Evolutionary conservation across 2,113 vertebrate genomes (phyloP).

Genomic region (Atherinomorus stipes): DNA sequence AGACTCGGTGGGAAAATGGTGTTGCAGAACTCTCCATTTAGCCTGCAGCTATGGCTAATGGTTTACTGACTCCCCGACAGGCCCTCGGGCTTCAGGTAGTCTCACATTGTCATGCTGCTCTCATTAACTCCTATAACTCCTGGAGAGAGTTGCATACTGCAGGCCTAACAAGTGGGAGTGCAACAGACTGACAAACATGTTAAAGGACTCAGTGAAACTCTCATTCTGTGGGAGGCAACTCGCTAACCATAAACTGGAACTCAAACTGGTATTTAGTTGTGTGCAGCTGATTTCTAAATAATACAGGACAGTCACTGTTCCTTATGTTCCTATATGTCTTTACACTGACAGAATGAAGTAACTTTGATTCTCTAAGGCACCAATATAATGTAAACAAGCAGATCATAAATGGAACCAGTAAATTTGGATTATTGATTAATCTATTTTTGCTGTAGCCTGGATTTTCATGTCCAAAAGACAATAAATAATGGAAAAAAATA

Average conservation of each 20-base stretch:
- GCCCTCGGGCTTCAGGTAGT: slow-evolving; percentile 76
- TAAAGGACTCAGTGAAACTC: slow-evolving; percentile 19
- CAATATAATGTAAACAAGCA: not conserved
- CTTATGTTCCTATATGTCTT: not conserved
- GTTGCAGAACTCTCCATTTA: slow-evolving; percentile 67
- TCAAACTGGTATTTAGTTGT: slow-evolving; percentile 1
- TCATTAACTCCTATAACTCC: slow-evolving; percentile 81
- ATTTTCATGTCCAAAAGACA: too few relatives aligned
- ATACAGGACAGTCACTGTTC: not conserved
- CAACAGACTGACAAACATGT: slow-evolving; percentile 63
- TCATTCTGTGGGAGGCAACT: slow-evolving; percentile 16
- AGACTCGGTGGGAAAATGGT: slow-evolving; percentile 60
- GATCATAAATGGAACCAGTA: not conserved
- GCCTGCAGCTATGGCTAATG: slow-evolving; percentile 81
- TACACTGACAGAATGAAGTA: too few relatives aligned
- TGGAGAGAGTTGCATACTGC: slow-evolving; percentile 63
- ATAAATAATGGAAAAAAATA: not conserved
- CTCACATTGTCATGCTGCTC: slow-evolving; percentile 75
- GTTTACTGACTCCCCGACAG: slow-evolving; percentile 79
- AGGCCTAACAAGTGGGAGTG: slow-evolving; percentile 54
- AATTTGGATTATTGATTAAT: not conserved
- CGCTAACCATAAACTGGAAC: slow-evolving; percentile 10
- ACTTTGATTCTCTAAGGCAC: not conserved
- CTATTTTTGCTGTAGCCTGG: not conserved
- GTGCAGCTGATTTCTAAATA: not conserved